These are phyloP conservation scores for Lasioglossum pauxillum DNA, from an alignment of 2,888 invertebrate genomes.

Conservation along the genomic window DNA sequence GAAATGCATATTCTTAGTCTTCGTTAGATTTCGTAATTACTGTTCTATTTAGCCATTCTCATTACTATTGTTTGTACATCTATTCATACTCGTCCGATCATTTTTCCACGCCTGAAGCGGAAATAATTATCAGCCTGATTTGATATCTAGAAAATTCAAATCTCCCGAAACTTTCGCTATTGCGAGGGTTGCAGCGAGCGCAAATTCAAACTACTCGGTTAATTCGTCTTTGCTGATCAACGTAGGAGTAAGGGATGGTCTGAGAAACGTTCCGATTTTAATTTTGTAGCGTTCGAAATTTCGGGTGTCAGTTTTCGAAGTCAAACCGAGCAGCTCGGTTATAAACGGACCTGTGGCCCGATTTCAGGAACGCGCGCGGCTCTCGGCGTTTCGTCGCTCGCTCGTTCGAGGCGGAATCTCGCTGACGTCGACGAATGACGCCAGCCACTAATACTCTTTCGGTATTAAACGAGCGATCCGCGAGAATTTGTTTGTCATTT, in stretches of 20 bases:
- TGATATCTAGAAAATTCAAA: neutral
- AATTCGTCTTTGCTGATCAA: neutral
- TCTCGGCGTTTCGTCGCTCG: neutral
- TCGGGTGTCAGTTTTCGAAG: neutral
- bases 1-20: neutral
- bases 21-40: neutral
- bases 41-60: neutral
- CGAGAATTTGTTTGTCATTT: conserved; percentile 39
- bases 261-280: neutral
- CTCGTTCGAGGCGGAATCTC: conserved; percentile 20
- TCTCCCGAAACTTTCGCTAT: neutral
- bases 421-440: conserved; percentile 41
- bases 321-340: conserved; percentile 1
- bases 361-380: neutral
- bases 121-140: neutral
- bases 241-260: neutral
- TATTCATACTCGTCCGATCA: neutral
- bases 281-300: neutral
- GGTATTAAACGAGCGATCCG: conserved; percentile 14
- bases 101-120: neutral
- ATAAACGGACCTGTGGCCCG: neutral
- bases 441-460: conserved; percentile 22
- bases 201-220: neutral
- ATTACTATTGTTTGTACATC: neutral
- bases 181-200: neutral